These are phyloP conservation scores for Buathra laborator DNA, from an alignment of 2,888 invertebrate genomes.

Conservation along the genomic window DNA sequence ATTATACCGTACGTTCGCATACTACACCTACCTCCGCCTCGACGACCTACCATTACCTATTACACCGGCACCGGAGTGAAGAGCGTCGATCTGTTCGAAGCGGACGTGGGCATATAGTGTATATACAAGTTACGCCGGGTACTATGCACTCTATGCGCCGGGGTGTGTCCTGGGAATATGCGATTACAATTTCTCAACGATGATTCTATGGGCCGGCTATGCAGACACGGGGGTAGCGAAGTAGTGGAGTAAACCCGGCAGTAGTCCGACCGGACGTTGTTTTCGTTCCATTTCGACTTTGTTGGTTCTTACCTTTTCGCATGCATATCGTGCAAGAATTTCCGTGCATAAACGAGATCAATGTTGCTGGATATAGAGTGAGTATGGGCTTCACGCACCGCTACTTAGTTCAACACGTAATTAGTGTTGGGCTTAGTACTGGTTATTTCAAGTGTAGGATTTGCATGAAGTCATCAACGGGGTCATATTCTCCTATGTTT, in stretches of 20 bases:
- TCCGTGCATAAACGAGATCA: not conserved
- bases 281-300: not conserved
- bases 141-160: conserved; percentile 40
- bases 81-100: conserved; percentile 55
- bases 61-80: conserved; percentile 57
- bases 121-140: conserved; percentile 10
- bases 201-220: conserved; percentile 56
- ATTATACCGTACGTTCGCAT: conserved; percentile 58
- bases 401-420: not conserved
- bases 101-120: conserved; percentile 58
- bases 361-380: not conserved
- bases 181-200: conserved; percentile 60
- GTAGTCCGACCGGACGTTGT: conserved; percentile 36
- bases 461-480: not conserved
- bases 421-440: not conserved
- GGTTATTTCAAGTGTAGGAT: not conserved
- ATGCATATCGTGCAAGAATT: not conserved
- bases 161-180: conserved; percentile 67
- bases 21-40: conserved; percentile 64
- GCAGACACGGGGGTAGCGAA: conserved; percentile 59
- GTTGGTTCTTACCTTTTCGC: not conserved
- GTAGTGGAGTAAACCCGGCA: conserved; percentile 40
- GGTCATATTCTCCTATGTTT: not conserved
- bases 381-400: not conserved
- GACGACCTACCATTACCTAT: conserved; percentile 69